A percentile compares a stretch with the other conserved stretches of the same genome.
Evolutionary conservation across 2,888 invertebrate species (phyloP).

Genomic region (Tethea ocularis): DNA sequence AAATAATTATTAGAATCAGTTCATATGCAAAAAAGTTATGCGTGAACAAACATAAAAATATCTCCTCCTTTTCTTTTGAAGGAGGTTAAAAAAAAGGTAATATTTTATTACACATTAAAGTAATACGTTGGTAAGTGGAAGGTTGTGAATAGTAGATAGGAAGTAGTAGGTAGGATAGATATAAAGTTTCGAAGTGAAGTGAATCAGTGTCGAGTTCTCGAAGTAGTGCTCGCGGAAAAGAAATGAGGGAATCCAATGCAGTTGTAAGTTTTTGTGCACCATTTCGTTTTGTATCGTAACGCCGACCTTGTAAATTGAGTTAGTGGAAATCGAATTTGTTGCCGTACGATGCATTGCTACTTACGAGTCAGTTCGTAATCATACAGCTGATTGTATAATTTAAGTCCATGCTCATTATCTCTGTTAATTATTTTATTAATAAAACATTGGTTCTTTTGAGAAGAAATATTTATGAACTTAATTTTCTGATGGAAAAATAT

Average conservation of each 20-base stretch:
- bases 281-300: slow-evolving; percentile 25
- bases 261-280: slow-evolving; percentile 23
- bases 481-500: too few relatives aligned
- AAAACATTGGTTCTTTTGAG: too few relatives aligned
- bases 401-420: background rate
- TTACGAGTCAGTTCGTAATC: slow-evolving; percentile 12
- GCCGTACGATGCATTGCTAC: slow-evolving; percentile 29
- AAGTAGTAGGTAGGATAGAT: too few relatives aligned
- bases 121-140: too few relatives aligned
- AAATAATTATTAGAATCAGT: too few relatives aligned
- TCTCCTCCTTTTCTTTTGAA: too few relatives aligned
- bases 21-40: too few relatives aligned
- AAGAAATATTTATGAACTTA: too few relatives aligned
- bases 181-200: background rate
- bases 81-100: too few relatives aligned
- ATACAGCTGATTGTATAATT: background rate
- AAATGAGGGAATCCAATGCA: slow-evolving; percentile 31
- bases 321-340: slow-evolving; percentile 36
- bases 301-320: slow-evolving; percentile 52
- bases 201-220: background rate
- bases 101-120: too few relatives aligned
- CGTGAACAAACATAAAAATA: too few relatives aligned
- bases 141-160: too few relatives aligned
- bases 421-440: background rate
- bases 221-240: slow-evolving; percentile 21